phyloP scores from a whole-genome alignment of 2,797 vertebrate species.

The Oryzias sinensis region DNA sequence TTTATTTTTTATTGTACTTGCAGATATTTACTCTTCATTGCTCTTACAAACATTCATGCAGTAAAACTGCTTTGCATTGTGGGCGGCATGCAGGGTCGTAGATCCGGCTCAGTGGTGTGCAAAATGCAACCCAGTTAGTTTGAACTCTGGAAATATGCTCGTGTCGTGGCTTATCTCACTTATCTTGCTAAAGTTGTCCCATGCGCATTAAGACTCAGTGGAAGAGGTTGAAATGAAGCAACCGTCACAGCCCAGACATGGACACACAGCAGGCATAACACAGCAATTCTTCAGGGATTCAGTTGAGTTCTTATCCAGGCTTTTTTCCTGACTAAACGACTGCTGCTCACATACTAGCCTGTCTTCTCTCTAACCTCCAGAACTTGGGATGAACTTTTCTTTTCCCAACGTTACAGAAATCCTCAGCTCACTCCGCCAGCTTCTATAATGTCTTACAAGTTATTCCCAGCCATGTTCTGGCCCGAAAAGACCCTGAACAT shows the following conservation, averaged over 20 bases:
- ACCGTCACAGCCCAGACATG: slow-evolving; percentile 27
- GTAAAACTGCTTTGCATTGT: slow-evolving; percentile 54
- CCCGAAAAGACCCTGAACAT: slow-evolving; percentile 10
- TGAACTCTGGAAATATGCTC: slow-evolving; percentile 60
- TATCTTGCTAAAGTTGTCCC: slow-evolving; percentile 56
- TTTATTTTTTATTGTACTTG: slow-evolving; percentile 25
- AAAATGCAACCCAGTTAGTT: slow-evolving; percentile 51
- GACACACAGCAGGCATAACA: slow-evolving; percentile 38
- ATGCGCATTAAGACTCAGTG: slow-evolving; percentile 32
- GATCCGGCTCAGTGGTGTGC: slow-evolving; percentile 59
- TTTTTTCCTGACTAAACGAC: slow-evolving; percentile 21
- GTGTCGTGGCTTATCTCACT: slow-evolving; percentile 55
- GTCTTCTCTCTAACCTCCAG: slow-evolving; percentile 14
- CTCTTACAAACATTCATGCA: slow-evolving; percentile 49
- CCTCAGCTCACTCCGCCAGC: slow-evolving; percentile 18
- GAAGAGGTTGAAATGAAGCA: slow-evolving; percentile 43
- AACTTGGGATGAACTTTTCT: slow-evolving; percentile 24
- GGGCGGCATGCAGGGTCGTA: slow-evolving; percentile 51
- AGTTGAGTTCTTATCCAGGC: slow-evolving; percentile 16
- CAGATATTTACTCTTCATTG: slow-evolving; percentile 1
- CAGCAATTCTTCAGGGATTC: slow-evolving; percentile 31
- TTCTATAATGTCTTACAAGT: slow-evolving; percentile 14
- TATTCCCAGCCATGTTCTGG: slow-evolving; percentile 22
- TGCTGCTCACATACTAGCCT: slow-evolving; percentile 8
- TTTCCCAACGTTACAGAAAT: slow-evolving; percentile 21